Evolutionary conservation across 2,113 vertebrate species (phyloP).

Genomic region (Halcyon senegalensis): DNA sequence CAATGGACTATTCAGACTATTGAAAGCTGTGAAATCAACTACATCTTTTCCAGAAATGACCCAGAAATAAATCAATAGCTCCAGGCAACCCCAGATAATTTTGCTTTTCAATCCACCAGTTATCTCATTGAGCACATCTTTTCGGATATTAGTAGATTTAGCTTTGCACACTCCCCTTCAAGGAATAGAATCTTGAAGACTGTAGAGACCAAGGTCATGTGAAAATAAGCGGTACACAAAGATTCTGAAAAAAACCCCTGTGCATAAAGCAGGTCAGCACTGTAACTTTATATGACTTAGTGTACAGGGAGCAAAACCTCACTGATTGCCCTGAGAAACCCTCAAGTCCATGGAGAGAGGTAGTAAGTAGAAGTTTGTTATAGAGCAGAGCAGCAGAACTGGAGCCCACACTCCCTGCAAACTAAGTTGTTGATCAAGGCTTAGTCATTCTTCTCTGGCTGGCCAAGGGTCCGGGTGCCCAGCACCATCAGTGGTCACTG

Average conservation of each 20-base stretch:
- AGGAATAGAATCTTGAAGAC: not conserved
- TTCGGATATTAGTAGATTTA: not conserved
- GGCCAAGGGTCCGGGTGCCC: not conserved
- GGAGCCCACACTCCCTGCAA: not conserved
- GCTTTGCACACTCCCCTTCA: not conserved
- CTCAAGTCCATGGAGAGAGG: not conserved
- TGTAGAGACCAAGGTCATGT: not conserved
- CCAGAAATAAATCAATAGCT: constrained; percentile 21
- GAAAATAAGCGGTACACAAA: not conserved
- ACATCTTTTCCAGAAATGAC: constrained; percentile 6
- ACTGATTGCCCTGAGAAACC: not conserved
- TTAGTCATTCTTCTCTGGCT: not conserved
- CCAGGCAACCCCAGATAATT: not conserved
- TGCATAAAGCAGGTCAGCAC: not conserved
- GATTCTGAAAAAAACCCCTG: not conserved
- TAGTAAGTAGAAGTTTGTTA: not conserved
- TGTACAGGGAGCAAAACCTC: not conserved
- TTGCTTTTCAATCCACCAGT: not conserved
- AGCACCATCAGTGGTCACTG: not conserved
- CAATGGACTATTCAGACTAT: not conserved
- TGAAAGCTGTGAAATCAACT: constrained; percentile 6
- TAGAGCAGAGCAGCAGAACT: not conserved
- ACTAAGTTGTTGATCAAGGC: not conserved
- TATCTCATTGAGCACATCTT: not conserved
- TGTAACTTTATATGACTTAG: not conserved